These are phyloP conservation scores for Aphelinus certus DNA, from an alignment of 1,140 invertebrate genomes.

Conservation along the genomic window DNA sequence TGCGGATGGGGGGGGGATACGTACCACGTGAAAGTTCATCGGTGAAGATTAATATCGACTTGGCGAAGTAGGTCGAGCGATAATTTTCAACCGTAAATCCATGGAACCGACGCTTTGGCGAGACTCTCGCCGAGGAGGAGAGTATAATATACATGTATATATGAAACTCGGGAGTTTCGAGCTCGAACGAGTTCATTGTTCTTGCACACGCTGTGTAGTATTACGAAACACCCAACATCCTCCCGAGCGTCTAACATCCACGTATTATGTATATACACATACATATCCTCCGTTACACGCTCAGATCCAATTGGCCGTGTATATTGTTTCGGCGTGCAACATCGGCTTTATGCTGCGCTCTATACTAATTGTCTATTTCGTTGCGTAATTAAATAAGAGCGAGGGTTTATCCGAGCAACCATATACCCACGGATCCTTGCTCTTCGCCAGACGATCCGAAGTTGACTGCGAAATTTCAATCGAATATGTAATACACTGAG, in stretches of 20 bases:
- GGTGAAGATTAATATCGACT: constrained; percentile 34
- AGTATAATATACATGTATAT: constrained; percentile 19
- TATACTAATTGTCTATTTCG: too few relatives aligned
- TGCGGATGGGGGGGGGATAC: constrained; percentile 1
- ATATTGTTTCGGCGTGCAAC: too few relatives aligned
- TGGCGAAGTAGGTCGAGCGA: constrained; percentile 27
- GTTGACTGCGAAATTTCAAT: too few relatives aligned
- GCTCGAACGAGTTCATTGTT: constrained; percentile 30
- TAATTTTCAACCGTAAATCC: constrained; percentile 35
- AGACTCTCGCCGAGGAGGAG: not conserved
- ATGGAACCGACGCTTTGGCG: not conserved
- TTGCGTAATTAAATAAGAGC: too few relatives aligned
- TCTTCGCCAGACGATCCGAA: too few relatives aligned
- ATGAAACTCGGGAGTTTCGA: constrained; percentile 23
- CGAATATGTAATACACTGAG: too few relatives aligned
- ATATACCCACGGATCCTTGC: too few relatives aligned
- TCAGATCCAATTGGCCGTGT: too few relatives aligned
- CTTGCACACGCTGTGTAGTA: not conserved
- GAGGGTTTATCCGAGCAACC: too few relatives aligned
- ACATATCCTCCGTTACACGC: too few relatives aligned
- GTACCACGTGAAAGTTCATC: constrained; percentile 33
- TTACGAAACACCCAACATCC: constrained; percentile 22
- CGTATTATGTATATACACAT: not conserved
- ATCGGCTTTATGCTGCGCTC: too few relatives aligned
- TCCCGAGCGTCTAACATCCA: not conserved